A percentile compares a stretch with the other conserved stretches of the same genome.
Evolutionary conservation across 2,113 vertebrate genomes (phyloP).

Genomic region (Kryptolebias marmoratus): DNA sequence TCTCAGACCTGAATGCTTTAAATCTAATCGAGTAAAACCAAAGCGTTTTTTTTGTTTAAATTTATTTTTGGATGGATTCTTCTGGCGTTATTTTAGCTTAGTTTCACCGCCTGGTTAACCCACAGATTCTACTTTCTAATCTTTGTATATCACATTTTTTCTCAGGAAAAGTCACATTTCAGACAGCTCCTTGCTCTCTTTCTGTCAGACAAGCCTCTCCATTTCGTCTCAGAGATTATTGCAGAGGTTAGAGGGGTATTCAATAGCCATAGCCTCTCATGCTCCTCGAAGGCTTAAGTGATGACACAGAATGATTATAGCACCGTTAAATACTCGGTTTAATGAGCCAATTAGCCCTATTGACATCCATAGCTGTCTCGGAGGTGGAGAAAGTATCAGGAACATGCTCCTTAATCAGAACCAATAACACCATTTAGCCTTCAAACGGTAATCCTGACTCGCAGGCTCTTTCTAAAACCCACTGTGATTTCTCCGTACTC

Average conservation of each 20-base stretch:
- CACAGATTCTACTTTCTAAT: neutral
- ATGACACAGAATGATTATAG: conserved; percentile 78
- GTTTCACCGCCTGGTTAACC: too few relatives aligned
- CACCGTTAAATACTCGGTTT: conserved; percentile 78
- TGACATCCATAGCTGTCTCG: conserved; percentile 77
- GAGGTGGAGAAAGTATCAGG: conserved; percentile 74
- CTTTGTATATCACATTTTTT: neutral
- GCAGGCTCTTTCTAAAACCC: conserved; percentile 58
- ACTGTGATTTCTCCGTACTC: conserved; percentile 67
- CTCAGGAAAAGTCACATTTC: too few relatives aligned
- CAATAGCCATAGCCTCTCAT: conserved; percentile 59
- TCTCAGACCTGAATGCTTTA: too few relatives aligned
- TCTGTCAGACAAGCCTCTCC: conserved; percentile 46
- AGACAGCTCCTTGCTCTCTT: neutral
- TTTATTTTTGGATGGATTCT: too few relatives aligned
- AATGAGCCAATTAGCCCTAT: conserved; percentile 83
- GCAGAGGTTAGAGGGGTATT: conserved; percentile 64
- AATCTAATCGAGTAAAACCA: too few relatives aligned
- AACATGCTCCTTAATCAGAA: conserved; percentile 79
- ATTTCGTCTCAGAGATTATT: conserved; percentile 47
- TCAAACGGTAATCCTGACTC: conserved; percentile 74
- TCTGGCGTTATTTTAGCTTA: too few relatives aligned
- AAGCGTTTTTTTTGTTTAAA: too few relatives aligned
- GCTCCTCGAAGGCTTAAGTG: conserved; percentile 73
- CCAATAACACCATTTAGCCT: conserved; percentile 78